Evolutionary conservation across 2,113 vertebrate species (phyloP).

Genomic region (Poeciliopsis retropinna): DNA sequence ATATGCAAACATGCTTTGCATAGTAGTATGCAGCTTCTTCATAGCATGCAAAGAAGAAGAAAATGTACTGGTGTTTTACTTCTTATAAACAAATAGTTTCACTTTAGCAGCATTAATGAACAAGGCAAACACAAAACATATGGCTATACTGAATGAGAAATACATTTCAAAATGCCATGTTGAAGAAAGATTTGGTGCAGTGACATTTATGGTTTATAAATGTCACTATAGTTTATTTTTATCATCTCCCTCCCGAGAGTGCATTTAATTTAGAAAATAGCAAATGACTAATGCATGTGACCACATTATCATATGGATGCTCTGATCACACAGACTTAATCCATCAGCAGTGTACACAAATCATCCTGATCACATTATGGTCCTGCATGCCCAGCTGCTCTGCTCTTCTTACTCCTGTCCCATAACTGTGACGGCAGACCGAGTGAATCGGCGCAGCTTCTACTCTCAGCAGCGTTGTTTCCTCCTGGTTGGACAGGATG

Average conservation of each 20-base stretch:
- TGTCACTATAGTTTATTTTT: background rate
- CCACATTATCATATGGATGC: constrained; percentile 14
- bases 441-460: constrained; percentile 42
- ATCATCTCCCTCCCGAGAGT: background rate
- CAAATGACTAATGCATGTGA: constrained; percentile 1
- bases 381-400: constrained; percentile 60
- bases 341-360: constrained; percentile 11
- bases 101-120: no score
- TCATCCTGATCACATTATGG: constrained; percentile 46
- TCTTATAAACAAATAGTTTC: no score
- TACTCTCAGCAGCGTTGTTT: constrained; percentile 61
- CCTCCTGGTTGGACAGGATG: constrained; percentile 54
- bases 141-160: no score
- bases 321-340: background rate
- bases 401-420: constrained; percentile 47
- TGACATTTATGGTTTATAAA: background rate
- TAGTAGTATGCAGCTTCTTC: no score
- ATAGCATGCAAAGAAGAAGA: no score
- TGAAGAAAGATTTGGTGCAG: background rate
- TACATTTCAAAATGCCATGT: background rate
- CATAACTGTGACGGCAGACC: constrained; percentile 57
- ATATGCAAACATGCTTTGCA: no score
- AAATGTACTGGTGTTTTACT: no score
- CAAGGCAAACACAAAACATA: no score
- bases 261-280: background rate